These are phyloP conservation scores for Tetrax tetrax DNA, from an alignment of 2,113 vertebrate genomes.

Conservation along the genomic window DNA sequence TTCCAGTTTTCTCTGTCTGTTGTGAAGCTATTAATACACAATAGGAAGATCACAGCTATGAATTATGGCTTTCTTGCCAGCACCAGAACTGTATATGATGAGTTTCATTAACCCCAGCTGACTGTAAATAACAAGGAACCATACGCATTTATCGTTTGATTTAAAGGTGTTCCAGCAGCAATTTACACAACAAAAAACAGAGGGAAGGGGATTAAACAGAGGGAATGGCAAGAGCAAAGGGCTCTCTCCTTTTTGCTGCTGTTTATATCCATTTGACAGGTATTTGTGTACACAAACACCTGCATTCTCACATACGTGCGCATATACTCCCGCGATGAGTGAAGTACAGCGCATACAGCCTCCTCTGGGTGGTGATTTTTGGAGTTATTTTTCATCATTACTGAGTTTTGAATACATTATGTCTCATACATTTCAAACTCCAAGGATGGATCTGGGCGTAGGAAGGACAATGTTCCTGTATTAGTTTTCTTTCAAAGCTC, in stretches of 20 bases:
- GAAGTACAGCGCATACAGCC: not conserved
- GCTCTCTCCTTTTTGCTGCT: not conserved
- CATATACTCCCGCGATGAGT: not conserved
- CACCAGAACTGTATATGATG: not conserved
- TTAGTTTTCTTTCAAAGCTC: not conserved
- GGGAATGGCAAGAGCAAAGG: not conserved
- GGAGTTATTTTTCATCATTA: not conserved
- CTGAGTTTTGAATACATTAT: not conserved
- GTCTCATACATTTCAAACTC: not conserved
- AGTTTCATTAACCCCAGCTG: constrained; percentile 61
- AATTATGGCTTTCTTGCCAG: constrained; percentile 24
- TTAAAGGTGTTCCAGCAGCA: constrained; percentile 33
- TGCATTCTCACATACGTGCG: not conserved
- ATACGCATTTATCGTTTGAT: constrained; percentile 39
- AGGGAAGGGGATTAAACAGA: not conserved
- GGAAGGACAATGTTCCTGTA: not conserved
- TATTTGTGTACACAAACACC: not conserved
- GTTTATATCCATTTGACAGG: not conserved
- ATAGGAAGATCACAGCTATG: not conserved
- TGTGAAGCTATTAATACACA: not conserved
- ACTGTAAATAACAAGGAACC: constrained; percentile 34
- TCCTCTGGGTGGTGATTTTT: not conserved
- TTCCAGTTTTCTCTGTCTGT: not conserved
- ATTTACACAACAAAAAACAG: not conserved
- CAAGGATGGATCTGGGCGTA: not conserved